A percentile compares a stretch with the other conserved stretches of the same genome.
These are phyloP conservation scores for Turnix velox DNA, from an alignment of 2,113 vertebrate genomes.

Conservation along the genomic window DNA sequence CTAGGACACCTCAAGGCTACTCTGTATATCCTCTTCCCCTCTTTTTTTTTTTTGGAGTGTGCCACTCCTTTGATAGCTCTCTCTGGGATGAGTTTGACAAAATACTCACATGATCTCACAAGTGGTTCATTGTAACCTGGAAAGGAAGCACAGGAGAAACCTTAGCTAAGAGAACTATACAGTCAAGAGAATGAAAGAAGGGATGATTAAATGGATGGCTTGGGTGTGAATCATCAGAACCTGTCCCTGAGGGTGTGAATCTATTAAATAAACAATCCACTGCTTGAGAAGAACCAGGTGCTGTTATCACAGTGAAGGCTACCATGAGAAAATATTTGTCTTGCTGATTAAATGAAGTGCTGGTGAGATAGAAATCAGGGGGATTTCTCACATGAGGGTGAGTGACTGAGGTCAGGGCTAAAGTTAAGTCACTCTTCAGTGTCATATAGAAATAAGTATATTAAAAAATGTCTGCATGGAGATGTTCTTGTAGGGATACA, in stretches of 20 bases:
- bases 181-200: background rate
- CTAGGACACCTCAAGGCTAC: background rate
- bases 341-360: background rate
- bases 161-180: background rate
- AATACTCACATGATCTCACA: slow-evolving; percentile 1
- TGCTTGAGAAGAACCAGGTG: background rate
- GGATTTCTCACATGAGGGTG: background rate
- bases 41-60: background rate
- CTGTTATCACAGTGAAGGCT: background rate
- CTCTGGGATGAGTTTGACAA: background rate
- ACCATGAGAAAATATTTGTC: background rate
- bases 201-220: background rate
- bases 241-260: background rate
- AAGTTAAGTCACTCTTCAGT: background rate
- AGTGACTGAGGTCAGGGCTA: background rate
- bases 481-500: background rate
- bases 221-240: slow-evolving; percentile 25
- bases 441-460: background rate
- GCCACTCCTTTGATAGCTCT: background rate
- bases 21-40: background rate
- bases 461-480: fast-evolving
- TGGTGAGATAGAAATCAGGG: background rate
- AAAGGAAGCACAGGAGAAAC: background rate
- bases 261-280: background rate
- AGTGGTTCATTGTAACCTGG: slow-evolving; percentile 19